Conservation (phyloP, 2,888 invertebrate species). For the Temnothorax unifasciatus region DNA sequence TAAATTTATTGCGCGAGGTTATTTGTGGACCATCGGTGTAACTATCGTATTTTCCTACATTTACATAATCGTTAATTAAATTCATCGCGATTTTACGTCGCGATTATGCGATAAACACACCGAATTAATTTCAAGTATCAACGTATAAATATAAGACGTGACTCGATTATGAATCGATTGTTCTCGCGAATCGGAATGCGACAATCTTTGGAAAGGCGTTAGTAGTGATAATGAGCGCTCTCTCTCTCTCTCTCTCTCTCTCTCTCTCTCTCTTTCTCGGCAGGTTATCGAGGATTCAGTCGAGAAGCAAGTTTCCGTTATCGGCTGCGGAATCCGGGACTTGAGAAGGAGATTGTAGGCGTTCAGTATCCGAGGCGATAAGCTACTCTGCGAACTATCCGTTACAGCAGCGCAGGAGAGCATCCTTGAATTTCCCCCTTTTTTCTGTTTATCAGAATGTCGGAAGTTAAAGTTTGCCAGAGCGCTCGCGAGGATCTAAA, state of each 20-base stretch:
- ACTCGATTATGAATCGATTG: conserved; percentile 21
- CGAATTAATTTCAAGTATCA: not conserved
- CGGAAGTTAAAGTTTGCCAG: conserved; percentile 41
- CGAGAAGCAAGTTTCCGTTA: conserved; percentile 49
- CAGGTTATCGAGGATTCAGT: conserved; percentile 35
- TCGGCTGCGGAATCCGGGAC: conserved; percentile 44
- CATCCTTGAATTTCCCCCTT: conserved; percentile 30
- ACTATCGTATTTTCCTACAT: not conserved
- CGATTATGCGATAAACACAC: not conserved
- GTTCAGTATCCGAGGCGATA: conserved; percentile 46
- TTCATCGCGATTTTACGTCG: not conserved
- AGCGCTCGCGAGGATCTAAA: conserved; percentile 28
- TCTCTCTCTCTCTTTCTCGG: not conserved
- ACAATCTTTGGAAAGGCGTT: not conserved
- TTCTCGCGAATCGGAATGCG: not conserved
- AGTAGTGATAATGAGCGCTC: conserved; percentile 37
- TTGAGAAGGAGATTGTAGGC: conserved; percentile 44
- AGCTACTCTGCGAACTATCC: conserved; percentile 36
- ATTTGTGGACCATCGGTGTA: not conserved
- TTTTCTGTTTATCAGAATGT: conserved; percentile 10
- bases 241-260: not conserved
- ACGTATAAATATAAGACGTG: not conserved
- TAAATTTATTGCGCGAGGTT: conserved; percentile 3
- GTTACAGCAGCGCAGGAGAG: conserved; percentile 26
- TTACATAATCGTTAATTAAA: conserved; percentile 16